Evolutionary conservation across 2,888 invertebrate species (phyloP).

Genomic region (Campaea margaritaria): DNA sequence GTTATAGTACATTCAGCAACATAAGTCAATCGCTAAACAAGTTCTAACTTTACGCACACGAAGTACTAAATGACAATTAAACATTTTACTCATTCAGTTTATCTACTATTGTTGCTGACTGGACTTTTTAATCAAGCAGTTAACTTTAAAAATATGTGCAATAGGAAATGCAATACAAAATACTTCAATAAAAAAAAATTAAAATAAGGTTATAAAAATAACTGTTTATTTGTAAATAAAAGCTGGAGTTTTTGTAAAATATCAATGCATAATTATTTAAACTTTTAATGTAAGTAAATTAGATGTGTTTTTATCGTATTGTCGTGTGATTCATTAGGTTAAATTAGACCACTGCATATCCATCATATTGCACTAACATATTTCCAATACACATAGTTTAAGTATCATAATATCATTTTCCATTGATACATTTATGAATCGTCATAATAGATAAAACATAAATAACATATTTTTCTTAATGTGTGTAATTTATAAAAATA

Average conservation of each 20-base stretch:
- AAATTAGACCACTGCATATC: conserved; percentile 11
- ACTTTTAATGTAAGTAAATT: neutral
- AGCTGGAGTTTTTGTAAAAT: neutral
- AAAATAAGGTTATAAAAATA: too few relatives aligned
- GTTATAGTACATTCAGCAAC: too few relatives aligned
- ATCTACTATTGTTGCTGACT: too few relatives aligned
- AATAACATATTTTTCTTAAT: conserved; percentile 54
- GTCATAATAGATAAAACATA: conserved; percentile 57
- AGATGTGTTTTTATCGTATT: neutral
- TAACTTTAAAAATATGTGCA: too few relatives aligned
- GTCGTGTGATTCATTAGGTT: neutral
- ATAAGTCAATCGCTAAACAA: too few relatives aligned
- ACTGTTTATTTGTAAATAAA: too few relatives aligned
- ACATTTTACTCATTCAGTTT: too few relatives aligned
- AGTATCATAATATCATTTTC: conserved; percentile 12
- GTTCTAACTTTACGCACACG: too few relatives aligned
- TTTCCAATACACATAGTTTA: conserved; percentile 22
- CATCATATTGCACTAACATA: conserved; percentile 8
- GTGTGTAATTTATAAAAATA: conserved; percentile 60
- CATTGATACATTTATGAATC: conserved; percentile 40
- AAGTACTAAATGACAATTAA: too few relatives aligned
- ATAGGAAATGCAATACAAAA: too few relatives aligned
- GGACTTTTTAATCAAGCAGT: too few relatives aligned
- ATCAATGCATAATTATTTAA: neutral
- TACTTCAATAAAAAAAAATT: too few relatives aligned